A percentile compares a stretch with the other conserved stretches of the same genome.
Conservation (phyloP, 2,113 vertebrate genomes). For the Oryzias woworae region DNA sequence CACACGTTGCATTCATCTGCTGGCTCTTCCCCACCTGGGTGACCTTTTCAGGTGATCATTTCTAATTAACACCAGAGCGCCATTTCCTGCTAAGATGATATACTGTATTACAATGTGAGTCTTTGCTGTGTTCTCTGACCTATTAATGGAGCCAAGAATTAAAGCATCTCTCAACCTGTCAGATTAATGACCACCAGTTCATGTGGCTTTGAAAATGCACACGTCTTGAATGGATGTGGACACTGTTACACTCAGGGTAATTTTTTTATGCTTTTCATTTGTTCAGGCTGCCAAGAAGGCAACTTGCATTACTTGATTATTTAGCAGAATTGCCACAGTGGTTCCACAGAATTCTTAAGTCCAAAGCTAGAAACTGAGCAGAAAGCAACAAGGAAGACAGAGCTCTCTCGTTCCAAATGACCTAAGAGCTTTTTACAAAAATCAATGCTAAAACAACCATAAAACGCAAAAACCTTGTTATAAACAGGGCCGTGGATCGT, state of each 20-base stretch:
- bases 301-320: too few species aligned
- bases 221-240: neutral
- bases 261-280: neutral
- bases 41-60: constrained; percentile 50
- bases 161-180: constrained; percentile 44
- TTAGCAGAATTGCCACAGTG: too few species aligned
- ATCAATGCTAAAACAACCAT: too few species aligned
- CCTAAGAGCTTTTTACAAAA: too few species aligned
- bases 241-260: constrained; percentile 10
- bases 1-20: constrained; percentile 3
- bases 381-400: neutral
- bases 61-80: constrained; percentile 44
- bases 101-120: constrained; percentile 27
- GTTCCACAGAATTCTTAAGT: too few species aligned
- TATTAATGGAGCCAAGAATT: constrained; percentile 52
- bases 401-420: constrained; percentile 33
- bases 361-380: too few species aligned
- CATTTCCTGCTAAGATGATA: constrained; percentile 27
- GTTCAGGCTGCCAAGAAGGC: neutral
- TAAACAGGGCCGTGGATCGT: too few species aligned
- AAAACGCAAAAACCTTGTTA: too few species aligned
- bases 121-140: constrained; percentile 30
- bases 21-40: constrained; percentile 15
- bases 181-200: constrained; percentile 29
- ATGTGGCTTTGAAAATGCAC: constrained; percentile 23